Conservation (phyloP, 2,888 invertebrate species). For the Drosophila neonasuta region DNA sequence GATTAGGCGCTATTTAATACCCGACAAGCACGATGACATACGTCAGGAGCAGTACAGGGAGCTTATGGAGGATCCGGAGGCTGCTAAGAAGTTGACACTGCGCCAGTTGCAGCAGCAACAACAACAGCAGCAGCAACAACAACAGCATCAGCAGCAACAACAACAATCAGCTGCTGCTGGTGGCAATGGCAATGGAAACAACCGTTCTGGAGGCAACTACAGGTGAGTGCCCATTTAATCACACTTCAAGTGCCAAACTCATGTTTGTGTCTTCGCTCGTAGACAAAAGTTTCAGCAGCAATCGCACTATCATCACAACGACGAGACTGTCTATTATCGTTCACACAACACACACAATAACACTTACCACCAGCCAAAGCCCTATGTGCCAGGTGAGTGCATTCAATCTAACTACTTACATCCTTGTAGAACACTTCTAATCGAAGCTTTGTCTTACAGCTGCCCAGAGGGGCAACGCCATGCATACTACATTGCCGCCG, state of each 20-base stretch:
- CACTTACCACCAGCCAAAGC: slow-evolving; percentile 79
- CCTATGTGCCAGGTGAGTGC: slow-evolving; percentile 79
- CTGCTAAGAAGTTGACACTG: slow-evolving; percentile 79
- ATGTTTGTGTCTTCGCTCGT: not conserved
- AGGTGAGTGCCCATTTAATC: slow-evolving; percentile 46
- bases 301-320: slow-evolving; percentile 81
- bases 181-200: slow-evolving; percentile 62
- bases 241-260: not conserved
- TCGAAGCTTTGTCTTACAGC: slow-evolving; percentile 48
- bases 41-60: slow-evolving; percentile 92
- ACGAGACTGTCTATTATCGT: slow-evolving; percentile 80
- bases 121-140: slow-evolving; percentile 75
- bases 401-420: no score
- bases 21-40: slow-evolving; percentile 89
- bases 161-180: slow-evolving; percentile 40
- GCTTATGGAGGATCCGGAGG: slow-evolving; percentile 83
- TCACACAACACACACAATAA: slow-evolving; percentile 80
- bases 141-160: slow-evolving; percentile 41
- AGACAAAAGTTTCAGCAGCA: slow-evolving; percentile 80
- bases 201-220: slow-evolving; percentile 68
- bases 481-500: slow-evolving; percentile 79
- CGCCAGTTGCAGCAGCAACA: slow-evolving; percentile 79
- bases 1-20: slow-evolving; percentile 86
- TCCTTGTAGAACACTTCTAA: no score
- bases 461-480: slow-evolving; percentile 76